Conservation (phyloP, 2,797 vertebrate genomes). For the Acanthurus lineatus region DNA sequence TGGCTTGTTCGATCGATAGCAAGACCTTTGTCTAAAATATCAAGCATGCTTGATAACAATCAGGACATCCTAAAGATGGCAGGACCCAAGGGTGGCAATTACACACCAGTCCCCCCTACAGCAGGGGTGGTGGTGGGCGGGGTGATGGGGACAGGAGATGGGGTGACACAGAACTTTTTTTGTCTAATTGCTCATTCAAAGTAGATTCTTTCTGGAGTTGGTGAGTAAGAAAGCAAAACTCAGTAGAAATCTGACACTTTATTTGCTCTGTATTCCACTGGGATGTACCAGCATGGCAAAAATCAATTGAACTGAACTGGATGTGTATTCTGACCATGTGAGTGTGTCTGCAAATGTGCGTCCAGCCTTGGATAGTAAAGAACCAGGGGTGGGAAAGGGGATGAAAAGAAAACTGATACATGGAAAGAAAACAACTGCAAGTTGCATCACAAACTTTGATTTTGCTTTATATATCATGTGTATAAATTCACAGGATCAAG, state of each 20-base stretch:
- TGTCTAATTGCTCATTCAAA: neutral
- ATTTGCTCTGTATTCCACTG: neutral
- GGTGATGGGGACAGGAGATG: neutral
- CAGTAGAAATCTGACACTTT: neutral
- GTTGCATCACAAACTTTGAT: neutral
- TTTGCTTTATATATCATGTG: neutral
- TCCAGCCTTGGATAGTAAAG: neutral
- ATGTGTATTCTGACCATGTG: neutral
- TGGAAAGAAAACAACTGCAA: neutral
- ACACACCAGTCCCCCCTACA: conserved; percentile 6
- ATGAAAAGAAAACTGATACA: neutral
- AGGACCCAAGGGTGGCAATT: neutral
- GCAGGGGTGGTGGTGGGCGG: neutral
- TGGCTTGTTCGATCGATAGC: neutral
- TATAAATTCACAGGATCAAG: neutral
- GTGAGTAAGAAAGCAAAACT: no score
- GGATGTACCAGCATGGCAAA: no score
- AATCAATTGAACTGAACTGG: neutral
- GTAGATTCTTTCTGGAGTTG: neutral
- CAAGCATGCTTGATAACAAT: neutral
- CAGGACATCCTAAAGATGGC: conserved; percentile 3
- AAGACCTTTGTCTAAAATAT: neutral
- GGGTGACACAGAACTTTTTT: neutral
- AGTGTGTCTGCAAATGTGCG: neutral
- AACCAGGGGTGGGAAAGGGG: neutral